Base-by-base conservation (phyloP, 2,888 invertebrate species). In the Ceramica pisi region DNA sequence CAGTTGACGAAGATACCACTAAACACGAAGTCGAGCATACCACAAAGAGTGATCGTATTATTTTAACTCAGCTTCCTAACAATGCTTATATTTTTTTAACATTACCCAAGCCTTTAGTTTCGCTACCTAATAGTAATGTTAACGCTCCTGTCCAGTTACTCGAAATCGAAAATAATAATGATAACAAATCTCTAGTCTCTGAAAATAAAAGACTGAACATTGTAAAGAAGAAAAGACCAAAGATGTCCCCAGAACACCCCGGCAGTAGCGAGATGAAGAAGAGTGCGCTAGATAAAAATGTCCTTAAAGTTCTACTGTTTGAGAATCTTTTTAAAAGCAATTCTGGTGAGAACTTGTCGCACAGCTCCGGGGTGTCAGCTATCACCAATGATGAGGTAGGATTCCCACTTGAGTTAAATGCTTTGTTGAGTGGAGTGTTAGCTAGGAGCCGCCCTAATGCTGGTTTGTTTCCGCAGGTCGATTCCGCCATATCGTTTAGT, bases 401-500 rank as follows among this genome's bases (percentile, higher is more conserved):
- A 89, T 64, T 74, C 82, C 81, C 81, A 71, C 26, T 77, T 61
- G 73, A 80, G 78, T 80, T 79, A n/a, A 53, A 79, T 41, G 50
- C 77, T 71, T 74, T 71, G 51, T 51, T 72, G 62, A 41, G 66
- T 80, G 38, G 57, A 0, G 68, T 65, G 69, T 74, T 41, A 67
- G 61, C 48, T 71, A 71, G 67, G 60, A 59, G 65, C 48, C 10
- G 46, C 67, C 75, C 77, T 88, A 80, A 89, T 73, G 55, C 67
- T 31, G 60, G 76, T 81, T 77, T 89, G 80, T 91, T 88, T 90
- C 80, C 86, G 80, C 95, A 96, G 95, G 94, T 94, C 86, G 95
- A 96, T 89, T 92, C 95, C 73, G 94, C 95, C 80, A 95, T 96
- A 89, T 94, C 95, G 89, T 96, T 95, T 91, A 95, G 93, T 92